Conservation (phyloP, 2,113 vertebrate species). For the Panthera leo region DNA sequence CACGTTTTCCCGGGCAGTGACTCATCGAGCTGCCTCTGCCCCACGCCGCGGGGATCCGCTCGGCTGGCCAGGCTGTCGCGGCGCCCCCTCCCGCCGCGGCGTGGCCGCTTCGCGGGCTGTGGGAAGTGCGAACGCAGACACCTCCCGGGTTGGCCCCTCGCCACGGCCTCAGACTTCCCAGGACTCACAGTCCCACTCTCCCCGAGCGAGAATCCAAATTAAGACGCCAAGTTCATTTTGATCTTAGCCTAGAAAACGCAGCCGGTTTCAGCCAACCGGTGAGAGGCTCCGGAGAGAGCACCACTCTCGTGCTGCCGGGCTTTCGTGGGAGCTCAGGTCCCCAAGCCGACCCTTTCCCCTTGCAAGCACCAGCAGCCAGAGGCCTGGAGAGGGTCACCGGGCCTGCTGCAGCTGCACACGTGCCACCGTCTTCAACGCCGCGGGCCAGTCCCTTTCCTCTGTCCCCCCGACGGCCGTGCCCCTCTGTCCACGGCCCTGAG, state of each 20-base stretch:
- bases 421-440: too few species aligned
- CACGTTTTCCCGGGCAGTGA: not conserved
- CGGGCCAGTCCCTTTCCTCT: too few species aligned
- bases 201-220: conserved; percentile 16
- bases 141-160: not conserved
- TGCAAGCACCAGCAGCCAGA: rapidly evolving
- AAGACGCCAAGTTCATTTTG: not conserved
- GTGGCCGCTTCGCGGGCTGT: not conserved
- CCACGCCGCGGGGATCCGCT: not conserved
- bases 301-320: not conserved
- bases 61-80: not conserved
- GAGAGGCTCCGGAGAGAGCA: not conserved
- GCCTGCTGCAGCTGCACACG: too few species aligned
- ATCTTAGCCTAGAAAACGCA: not conserved
- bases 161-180: not conserved
- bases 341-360: not conserved
- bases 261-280: not conserved
- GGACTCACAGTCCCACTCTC: not conserved
- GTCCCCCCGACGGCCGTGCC: too few species aligned
- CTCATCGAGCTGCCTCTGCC: not conserved
- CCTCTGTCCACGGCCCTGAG: too few species aligned
- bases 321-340: not conserved
- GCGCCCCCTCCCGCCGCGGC: not conserved
- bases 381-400: not conserved
- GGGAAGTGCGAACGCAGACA: conserved; percentile 15